Conservation (phyloP, 2,113 vertebrate genomes). For the Vulpes ferrilata region DNA sequence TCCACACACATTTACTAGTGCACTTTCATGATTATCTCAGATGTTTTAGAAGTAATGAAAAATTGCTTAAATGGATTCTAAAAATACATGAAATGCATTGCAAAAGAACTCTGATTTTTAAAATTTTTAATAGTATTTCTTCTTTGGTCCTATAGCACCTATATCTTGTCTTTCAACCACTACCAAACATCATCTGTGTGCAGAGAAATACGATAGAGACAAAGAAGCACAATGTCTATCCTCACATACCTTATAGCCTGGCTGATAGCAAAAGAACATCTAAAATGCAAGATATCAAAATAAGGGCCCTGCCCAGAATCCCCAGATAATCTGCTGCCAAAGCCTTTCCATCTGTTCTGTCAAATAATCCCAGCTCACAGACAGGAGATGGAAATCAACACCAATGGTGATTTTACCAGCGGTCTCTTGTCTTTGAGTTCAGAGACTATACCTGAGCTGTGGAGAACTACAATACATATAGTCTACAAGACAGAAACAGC, state of each 20-base stretch:
- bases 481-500: not conserved
- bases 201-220: not conserved
- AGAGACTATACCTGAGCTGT: not conserved
- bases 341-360: not conserved
- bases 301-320: not conserved
- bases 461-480: not conserved
- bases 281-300: not conserved
- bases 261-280: not conserved
- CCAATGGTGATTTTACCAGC: not conserved
- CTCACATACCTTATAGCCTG: not conserved
- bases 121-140: slow-evolving; percentile 10
- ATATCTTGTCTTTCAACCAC: not conserved
- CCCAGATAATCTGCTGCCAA: not conserved
- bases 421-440: not conserved
- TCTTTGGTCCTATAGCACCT: not conserved
- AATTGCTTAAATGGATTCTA: slow-evolving; percentile 49
- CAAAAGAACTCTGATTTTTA: not conserved
- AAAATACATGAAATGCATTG: slow-evolving; percentile 34
- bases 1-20: not conserved
- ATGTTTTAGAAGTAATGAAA: slow-evolving; percentile 59
- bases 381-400: not conserved
- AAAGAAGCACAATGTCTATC: not conserved
- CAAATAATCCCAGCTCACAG: not conserved
- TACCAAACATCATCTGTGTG: not conserved
- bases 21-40: slow-evolving; percentile 41